Evolutionary conservation across 2,888 invertebrate genomes (phyloP).

Genomic region (Pristionchus maxplancki): DNA sequence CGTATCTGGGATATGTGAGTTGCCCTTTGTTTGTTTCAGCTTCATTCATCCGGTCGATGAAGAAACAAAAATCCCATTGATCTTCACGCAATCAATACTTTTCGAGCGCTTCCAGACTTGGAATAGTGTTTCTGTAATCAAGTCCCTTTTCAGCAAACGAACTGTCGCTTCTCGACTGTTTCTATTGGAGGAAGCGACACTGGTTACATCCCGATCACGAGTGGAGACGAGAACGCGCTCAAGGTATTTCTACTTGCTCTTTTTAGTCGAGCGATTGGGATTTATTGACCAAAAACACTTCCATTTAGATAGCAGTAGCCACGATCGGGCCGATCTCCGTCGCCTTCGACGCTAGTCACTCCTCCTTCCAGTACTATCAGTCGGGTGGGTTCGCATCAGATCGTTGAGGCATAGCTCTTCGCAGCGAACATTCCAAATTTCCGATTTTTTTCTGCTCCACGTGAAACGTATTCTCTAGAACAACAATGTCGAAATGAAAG

Average conservation of each 20-base stretch:
- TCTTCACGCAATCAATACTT: constrained; percentile 56
- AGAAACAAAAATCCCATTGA: no score
- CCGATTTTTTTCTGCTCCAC: no score
- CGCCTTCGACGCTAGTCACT: constrained; percentile 57
- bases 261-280: not conserved
- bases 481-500: no score
- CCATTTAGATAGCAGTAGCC: constrained; percentile 52
- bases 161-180: not conserved
- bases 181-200: not conserved
- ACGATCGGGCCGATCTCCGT: constrained; percentile 58
- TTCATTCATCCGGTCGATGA: no score
- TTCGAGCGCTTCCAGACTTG: not conserved
- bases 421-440: no score
- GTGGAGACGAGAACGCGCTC: constrained; percentile 53
- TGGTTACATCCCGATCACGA: not conserved
- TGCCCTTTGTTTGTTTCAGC: not conserved
- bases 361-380: constrained; percentile 64
- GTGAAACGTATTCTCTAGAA: no score
- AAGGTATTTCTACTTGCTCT: not conserved
- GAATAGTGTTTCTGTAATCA: not conserved
- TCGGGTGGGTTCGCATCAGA: constrained; percentile 55
- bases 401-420: no score
- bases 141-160: not conserved
- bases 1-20: constrained; percentile 84
- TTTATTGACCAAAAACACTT: not conserved